Base-by-base conservation (phyloP, 1,140 invertebrate genomes). In the Bemisia tabaci region DNA sequence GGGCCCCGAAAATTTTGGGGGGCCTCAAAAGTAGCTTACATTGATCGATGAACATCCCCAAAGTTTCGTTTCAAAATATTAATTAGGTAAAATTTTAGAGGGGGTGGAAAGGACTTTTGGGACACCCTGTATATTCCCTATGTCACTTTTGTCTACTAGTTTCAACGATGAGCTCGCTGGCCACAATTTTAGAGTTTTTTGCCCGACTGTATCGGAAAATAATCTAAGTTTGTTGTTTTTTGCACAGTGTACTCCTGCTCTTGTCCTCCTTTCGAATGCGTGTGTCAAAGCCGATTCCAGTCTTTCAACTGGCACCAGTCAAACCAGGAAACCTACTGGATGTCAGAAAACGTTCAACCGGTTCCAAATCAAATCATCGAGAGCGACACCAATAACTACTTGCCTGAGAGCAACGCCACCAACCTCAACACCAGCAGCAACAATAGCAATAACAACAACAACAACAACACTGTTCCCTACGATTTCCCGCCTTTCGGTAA, bases 401-500 rank as follows among this genome's bases (percentile, higher is more conserved):
- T 48, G 33, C 5, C 5, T 17, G 17, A 9, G 17, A 9, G 17
- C 17, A 9, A 5, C 5, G 62, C 33, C 68, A 22, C 22, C 63
- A 26, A 11, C 58, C 0, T 12, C 1, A 12, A 21, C 21, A 0
- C 26, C 67, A 1, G 27, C 22, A 17, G 63, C 64, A 39, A 27
- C 12, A 63, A 27, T 1, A 17, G 9, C 22, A 23, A 22, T 26
- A 22, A 24, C 62, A 39, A 27, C 12, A 63, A 27, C 5, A 17
- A 5, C 22, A 23, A 22, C 58, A 22, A 24, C 62, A 26, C 39
- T 61, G 9, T 24, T 73, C 73, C 75, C 23, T 78, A 77, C 59
- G 80, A 84, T 60, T 82, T 83, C 48, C 75, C 80, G 0, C 75
- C 82, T 1, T 82, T 85, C 62, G 78, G 80, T 0, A 80, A 82